Percentiles rank a stretch among this genome's conserved stretches.
phyloP scores from a whole-genome alignment of 2,888 invertebrate genomes.

The Polyommatus iphigenia region DNA sequence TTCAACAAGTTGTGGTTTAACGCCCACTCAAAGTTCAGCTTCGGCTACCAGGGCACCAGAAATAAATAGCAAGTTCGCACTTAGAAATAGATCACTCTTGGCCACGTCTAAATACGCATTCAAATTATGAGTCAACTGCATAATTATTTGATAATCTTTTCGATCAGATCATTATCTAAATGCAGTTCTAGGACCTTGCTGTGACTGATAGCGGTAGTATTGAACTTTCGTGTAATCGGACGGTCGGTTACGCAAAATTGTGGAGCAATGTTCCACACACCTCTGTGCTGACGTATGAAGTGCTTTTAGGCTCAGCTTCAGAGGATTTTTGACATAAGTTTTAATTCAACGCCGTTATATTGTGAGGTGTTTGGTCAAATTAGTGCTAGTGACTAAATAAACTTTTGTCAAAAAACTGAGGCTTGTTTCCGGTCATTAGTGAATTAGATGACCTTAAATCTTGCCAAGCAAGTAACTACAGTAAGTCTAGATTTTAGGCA shows the following conservation, averaged over 20 bases:
- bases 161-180: neutral
- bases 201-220: slow-evolving; percentile 34
- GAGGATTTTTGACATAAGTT: too few relatives aligned
- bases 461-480: too few relatives aligned
- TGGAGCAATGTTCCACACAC: neutral
- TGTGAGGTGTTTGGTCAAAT: too few relatives aligned
- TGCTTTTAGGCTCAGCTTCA: neutral
- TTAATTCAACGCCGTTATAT: too few relatives aligned
- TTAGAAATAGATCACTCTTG: neutral
- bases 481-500: too few relatives aligned
- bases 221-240: slow-evolving; percentile 30
- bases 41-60: neutral
- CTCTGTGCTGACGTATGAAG: neutral
- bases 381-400: too few relatives aligned
- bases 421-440: too few relatives aligned
- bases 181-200: slow-evolving; percentile 32
- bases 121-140: neutral
- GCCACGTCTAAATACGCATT: neutral
- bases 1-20: neutral
- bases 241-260: slow-evolving; percentile 1
- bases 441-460: too few relatives aligned
- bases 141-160: slow-evolving; percentile 3
- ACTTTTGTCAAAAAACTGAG: too few relatives aligned
- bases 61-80: neutral
- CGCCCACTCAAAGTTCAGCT: neutral